Percentiles rank a stretch among this genome's conserved stretches.
phyloP scores from a whole-genome alignment of 2,888 invertebrate species.

The Melangyna quadrimaculata region DNA sequence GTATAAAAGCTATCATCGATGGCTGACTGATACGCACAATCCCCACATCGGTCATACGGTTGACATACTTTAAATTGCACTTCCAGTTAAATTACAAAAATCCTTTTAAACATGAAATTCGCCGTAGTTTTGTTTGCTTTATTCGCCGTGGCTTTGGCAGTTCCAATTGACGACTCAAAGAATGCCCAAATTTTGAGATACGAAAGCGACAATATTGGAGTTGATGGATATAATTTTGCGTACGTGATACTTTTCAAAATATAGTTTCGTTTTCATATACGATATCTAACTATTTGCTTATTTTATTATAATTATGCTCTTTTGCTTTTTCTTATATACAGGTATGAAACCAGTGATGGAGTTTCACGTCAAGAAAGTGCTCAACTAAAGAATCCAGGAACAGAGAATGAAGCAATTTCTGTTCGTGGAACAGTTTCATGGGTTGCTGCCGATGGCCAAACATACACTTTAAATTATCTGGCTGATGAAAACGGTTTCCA shows the following conservation, averaged over 20 bases:
- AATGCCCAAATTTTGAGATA: slow-evolving; percentile 74
- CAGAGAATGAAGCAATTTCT: slow-evolving; percentile 75
- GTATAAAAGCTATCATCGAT: slow-evolving; percentile 51
- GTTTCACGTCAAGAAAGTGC: slow-evolving; percentile 78
- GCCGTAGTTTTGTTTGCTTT: slow-evolving; percentile 77
- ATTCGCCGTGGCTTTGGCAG: slow-evolving; percentile 74
- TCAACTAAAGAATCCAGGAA: slow-evolving; percentile 73
- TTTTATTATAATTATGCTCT: not conserved
- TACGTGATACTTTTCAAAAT: slow-evolving; percentile 75
- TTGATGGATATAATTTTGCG: slow-evolving; percentile 83
- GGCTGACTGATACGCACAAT: slow-evolving; percentile 46
- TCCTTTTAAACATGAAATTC: slow-evolving; percentile 75
- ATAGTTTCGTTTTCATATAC: not conserved
- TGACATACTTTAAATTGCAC: slow-evolving; percentile 7
- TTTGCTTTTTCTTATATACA: slow-evolving; percentile 53
- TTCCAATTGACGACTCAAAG: slow-evolving; percentile 63
- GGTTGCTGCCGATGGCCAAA: slow-evolving; percentile 83
- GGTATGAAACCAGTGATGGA: slow-evolving; percentile 80
- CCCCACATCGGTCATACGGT: slow-evolving; percentile 41
- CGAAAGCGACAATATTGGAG: slow-evolving; percentile 82
- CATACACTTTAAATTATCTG: slow-evolving; percentile 82
- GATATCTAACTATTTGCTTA: not conserved
- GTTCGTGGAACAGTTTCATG: slow-evolving; percentile 82
- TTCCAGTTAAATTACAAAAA: not conserved
- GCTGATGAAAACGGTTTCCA: slow-evolving; percentile 77